Evolutionary conservation across 2,888 invertebrate genomes (phyloP).

Genomic region (Podotricha telesiphe): DNA sequence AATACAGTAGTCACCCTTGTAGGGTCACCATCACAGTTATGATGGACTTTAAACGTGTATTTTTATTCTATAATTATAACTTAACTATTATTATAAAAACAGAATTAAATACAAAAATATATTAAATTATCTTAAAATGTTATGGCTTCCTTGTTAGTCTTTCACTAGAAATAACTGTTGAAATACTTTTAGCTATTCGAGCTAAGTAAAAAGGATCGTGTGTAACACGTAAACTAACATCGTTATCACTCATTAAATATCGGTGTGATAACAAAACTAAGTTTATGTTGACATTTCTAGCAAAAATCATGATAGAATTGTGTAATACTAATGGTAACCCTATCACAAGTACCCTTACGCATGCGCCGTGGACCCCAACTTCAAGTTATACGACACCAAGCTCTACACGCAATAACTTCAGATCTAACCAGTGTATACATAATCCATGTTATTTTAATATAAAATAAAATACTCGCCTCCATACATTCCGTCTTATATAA

Average conservation of each 20-base stretch:
- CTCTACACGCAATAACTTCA: slow-evolving; percentile 75
- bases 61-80: neutral
- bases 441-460: slow-evolving; percentile 68
- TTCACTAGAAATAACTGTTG: neutral
- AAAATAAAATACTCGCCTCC: slow-evolving; percentile 67
- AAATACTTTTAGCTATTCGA: neutral
- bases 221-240: neutral
- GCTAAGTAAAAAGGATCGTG: neutral
- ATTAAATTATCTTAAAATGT: no score
- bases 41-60: slow-evolving; percentile 34
- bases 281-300: slow-evolving; percentile 42
- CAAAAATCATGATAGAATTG: neutral
- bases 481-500: slow-evolving; percentile 71
- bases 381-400: slow-evolving; percentile 68
- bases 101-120: neutral
- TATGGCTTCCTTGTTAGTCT: neutral
- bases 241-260: neutral
- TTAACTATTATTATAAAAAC: neutral
- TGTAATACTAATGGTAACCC: slow-evolving; percentile 39
- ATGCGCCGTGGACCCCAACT: slow-evolving; percentile 68
- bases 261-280: neutral
- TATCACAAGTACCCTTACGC: slow-evolving; percentile 64
- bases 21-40: slow-evolving; percentile 22
- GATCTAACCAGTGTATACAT: slow-evolving; percentile 77
- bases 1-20: slow-evolving; percentile 65